These are phyloP conservation scores for Thunnus maccoyii DNA, from an alignment of 2,113 vertebrate genomes.

Conservation along the genomic window DNA sequence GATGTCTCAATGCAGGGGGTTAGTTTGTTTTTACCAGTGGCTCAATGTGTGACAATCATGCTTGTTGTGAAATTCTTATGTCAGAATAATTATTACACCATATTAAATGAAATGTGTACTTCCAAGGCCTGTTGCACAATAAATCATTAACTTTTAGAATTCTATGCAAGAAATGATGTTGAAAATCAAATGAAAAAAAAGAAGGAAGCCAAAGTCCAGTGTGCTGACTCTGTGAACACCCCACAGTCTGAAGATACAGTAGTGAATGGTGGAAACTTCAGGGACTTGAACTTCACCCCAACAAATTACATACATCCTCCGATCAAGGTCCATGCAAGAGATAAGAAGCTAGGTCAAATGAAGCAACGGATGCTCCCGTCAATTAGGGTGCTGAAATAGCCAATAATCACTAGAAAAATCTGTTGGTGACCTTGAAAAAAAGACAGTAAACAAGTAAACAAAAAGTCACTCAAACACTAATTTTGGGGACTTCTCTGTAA, in stretches of 20 bases:
- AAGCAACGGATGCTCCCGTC: not conserved
- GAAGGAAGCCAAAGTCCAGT: not conserved
- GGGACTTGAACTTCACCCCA: not conserved
- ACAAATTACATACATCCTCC: not conserved
- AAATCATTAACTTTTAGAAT: conserved; percentile 27
- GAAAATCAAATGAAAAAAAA: not conserved
- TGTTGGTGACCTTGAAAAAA: not conserved
- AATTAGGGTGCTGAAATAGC: not conserved
- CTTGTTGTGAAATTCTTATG: not conserved
- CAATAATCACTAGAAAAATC: not conserved
- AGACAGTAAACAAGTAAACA: no score
- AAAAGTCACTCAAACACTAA: no score
- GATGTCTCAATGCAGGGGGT: no score
- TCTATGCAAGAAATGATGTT: not conserved
- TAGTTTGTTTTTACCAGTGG: not conserved
- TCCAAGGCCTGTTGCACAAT: not conserved
- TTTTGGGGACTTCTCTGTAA: no score
- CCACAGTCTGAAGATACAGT: no score
- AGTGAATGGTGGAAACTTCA: not conserved
- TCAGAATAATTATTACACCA: conserved; percentile 18
- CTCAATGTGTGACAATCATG: not conserved
- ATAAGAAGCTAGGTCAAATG: conserved; percentile 34
- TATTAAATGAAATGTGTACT: not conserved
- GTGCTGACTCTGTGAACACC: no score
- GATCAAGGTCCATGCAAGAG: conserved; percentile 37